Conservation (phyloP, 2,113 vertebrate species). For the Dinomys branickii region DNA sequence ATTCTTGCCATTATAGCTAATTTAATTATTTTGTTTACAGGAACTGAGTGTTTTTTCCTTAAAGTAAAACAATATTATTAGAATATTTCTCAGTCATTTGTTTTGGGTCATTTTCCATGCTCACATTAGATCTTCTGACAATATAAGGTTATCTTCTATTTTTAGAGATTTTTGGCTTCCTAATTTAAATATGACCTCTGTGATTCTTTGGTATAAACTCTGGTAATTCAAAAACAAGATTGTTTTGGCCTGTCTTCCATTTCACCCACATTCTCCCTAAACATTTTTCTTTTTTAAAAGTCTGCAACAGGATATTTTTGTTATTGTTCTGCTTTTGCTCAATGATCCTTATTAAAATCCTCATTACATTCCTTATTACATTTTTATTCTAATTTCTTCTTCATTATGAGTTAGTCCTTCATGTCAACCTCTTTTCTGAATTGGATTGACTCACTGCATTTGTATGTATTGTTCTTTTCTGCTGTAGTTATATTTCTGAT, state of each 20-base stretch:
- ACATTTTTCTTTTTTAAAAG: not conserved
- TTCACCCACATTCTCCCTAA: not conserved
- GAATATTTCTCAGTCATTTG: not conserved
- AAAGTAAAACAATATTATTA: not conserved
- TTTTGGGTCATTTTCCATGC: not conserved
- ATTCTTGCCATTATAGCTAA: not conserved
- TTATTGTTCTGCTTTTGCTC: not conserved
- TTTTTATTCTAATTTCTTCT: constrained; percentile 10
- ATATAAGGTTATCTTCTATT: not conserved
- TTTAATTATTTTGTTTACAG: constrained; percentile 18
- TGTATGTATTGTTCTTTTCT: not conserved
- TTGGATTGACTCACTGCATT: not conserved
- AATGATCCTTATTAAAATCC: not conserved
- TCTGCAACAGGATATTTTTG: not conserved
- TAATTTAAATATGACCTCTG: not conserved
- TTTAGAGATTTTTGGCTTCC: not conserved
- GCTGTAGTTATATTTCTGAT: not conserved
- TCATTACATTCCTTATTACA: not conserved
- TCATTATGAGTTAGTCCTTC: not conserved
- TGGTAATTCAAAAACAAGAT: not conserved
- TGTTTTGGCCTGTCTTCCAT: not conserved
- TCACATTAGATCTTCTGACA: not conserved
- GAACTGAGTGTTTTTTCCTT: not conserved
- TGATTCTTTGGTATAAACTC: not conserved
- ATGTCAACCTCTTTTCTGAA: not conserved